Percentiles rank a stretch among this genome's conserved stretches.
These are phyloP conservation scores for Montipora foliosa DNA, from an alignment of 64 coral and sea anemone genomes.

Conservation along the genomic window DNA sequence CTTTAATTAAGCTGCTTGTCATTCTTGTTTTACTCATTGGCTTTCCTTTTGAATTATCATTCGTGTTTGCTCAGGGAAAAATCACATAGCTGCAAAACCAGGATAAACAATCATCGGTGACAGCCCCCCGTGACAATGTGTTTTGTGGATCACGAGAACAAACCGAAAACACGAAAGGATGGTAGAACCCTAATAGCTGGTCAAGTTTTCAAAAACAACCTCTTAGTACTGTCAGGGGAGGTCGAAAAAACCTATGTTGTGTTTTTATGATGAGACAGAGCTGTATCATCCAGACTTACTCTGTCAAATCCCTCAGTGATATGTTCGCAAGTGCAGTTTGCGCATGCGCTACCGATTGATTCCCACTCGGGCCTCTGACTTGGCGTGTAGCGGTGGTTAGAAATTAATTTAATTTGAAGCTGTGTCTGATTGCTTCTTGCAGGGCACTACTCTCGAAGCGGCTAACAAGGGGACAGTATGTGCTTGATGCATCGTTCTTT, in stretches of 20 bases:
- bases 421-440: constrained; percentile 13
- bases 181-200: background rate
- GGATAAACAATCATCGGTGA: background rate
- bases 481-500: constrained; percentile 28
- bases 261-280: background rate
- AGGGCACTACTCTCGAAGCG: constrained; percentile 22
- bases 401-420: constrained; percentile 5
- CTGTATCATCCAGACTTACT: background rate
- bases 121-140: background rate
- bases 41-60: constrained; percentile 15
- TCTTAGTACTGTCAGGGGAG: background rate
- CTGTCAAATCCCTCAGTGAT: background rate
- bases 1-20: background rate
- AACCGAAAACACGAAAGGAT: constrained; percentile 11
- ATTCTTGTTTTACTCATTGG: background rate
- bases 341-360: constrained; percentile 12
- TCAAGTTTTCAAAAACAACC: constrained; percentile 9
- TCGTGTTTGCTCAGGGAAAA: constrained; percentile 27
- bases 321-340: background rate
- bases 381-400: constrained; percentile 4
- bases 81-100: constrained; percentile 49
- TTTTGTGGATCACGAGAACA: constrained; percentile 19
- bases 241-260: background rate
- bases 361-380: constrained; percentile 3
- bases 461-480: constrained; percentile 31